These are phyloP conservation scores for Napeogenes sylphis DNA, from an alignment of 2,888 invertebrate genomes.

Conservation along the genomic window DNA sequence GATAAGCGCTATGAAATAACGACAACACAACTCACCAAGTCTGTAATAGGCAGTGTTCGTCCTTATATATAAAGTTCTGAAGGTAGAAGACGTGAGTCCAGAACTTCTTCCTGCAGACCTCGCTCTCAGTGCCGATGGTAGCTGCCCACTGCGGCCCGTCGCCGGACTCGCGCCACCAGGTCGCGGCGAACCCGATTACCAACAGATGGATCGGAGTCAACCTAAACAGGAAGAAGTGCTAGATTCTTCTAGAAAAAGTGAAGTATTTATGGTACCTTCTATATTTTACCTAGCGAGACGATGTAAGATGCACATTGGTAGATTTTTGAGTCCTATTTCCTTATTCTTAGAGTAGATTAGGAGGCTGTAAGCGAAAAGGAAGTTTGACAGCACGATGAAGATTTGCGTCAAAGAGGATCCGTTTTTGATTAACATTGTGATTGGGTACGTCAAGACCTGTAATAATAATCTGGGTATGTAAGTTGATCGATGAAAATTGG, in stretches of 20 bases:
- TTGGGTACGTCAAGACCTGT: constrained; percentile 43
- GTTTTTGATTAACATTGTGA: constrained; percentile 53
- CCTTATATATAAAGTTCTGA: constrained; percentile 48
- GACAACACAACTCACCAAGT: constrained; percentile 46
- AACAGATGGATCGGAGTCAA: constrained; percentile 50
- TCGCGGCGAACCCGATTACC: constrained; percentile 52
- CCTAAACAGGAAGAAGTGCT: constrained; percentile 33
- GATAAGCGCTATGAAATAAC: background rate
- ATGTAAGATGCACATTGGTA: constrained; percentile 44
- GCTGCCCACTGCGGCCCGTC: constrained; percentile 53
- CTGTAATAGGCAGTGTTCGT: constrained; percentile 54
- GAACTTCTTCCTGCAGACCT: constrained; percentile 50
- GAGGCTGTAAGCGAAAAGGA: constrained; percentile 55
- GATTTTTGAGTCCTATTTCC: constrained; percentile 35
- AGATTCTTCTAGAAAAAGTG: background rate
- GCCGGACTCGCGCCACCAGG: constrained; percentile 46
- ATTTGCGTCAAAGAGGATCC: constrained; percentile 54
- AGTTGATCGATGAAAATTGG: too few relatives aligned
- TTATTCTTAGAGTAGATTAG: constrained; percentile 41
- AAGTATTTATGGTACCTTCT: background rate
- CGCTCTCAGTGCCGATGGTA: constrained; percentile 44
- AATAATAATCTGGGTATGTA: background rate
- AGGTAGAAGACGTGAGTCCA: constrained; percentile 55
- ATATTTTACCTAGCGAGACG: constrained; percentile 46
- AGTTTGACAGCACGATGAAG: constrained; percentile 55